Conservation (phyloP, 2,797 vertebrate genomes). For the Malacoraja senta region DNA sequence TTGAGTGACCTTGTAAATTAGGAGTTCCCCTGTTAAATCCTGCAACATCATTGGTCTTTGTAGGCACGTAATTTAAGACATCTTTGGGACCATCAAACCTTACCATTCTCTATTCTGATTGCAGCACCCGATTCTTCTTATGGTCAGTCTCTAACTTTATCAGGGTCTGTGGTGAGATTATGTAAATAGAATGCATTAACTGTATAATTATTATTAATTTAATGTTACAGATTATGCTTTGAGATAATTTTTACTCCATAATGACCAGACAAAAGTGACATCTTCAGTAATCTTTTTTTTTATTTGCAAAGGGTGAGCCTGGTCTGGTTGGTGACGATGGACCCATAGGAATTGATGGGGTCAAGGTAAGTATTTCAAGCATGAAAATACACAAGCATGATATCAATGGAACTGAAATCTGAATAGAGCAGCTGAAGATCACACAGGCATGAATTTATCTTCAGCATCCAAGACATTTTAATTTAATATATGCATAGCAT, state of each 20-base stretch:
- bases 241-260: not conserved
- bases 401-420: not conserved
- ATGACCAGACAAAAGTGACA: not conserved
- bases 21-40: not conserved
- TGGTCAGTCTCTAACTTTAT: not conserved
- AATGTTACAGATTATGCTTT: not conserved
- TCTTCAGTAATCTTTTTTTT: not conserved
- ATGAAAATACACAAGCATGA: not conserved
- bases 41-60: not conserved
- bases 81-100: not conserved
- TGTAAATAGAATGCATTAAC: not conserved
- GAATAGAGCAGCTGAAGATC: not conserved
- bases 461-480: not conserved
- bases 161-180: not conserved
- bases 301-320: slow-evolving; percentile 67
- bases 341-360: slow-evolving; percentile 70
- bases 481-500: not conserved
- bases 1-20: not conserved
- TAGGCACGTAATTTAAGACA: not conserved
- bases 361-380: slow-evolving; percentile 65
- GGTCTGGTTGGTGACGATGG: slow-evolving; percentile 86
- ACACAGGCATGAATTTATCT: not conserved
- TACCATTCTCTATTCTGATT: not conserved
- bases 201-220: not conserved
- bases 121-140: not conserved